Evolutionary conservation across 2,888 invertebrate species (phyloP), one percentile per base, ranked within the genome.

Genomic region (Mythimna impura): DNA sequence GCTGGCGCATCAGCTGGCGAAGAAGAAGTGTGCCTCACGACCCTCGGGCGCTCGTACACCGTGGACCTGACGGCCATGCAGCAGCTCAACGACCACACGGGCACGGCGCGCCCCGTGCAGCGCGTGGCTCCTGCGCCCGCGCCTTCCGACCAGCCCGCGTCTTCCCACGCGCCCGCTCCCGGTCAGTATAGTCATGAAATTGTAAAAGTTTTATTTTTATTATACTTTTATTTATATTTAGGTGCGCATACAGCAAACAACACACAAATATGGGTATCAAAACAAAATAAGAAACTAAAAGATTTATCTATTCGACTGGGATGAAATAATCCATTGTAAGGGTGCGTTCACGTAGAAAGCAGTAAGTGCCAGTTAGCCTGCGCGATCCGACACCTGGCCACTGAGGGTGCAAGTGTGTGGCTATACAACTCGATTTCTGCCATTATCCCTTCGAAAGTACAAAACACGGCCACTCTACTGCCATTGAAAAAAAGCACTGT

Each of bases 21-120:
- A 92, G 99, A 99, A 92, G 99, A 99, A 94, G 98, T 99, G 86
- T 98, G 98, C 91, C 97, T 99, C 84, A 98, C 98, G 73, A 98
- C 99, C 68, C 97, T 99, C 91, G 99, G 99, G 67, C 97, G 99
- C 87, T 99, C 99, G 4, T 99, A 99, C 95, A 99, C 99, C 1
- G 98, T 99, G 84, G 99, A 99, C 96, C 98, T 99, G 91, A 98
- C 99, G 91, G 98, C 99, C 87, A 99, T 99, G 99, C 99, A 99
- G 94, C 99, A 99, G 96, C 98, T 99, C 84, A 99, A 99, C 94
- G 99, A 99, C 96, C 99, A 99, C 93, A 99, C 99, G 0, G 99
- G 99, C 78, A 99, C 99, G 43, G 98, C 99, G 52, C 97, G 99
- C 62, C 98, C 99, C 57, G 99, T 99, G 81, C 99, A 99, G 93